Evolutionary conservation across 2,113 vertebrate genomes (phyloP).

Genomic region (Pyrgilauda ruficollis): DNA sequence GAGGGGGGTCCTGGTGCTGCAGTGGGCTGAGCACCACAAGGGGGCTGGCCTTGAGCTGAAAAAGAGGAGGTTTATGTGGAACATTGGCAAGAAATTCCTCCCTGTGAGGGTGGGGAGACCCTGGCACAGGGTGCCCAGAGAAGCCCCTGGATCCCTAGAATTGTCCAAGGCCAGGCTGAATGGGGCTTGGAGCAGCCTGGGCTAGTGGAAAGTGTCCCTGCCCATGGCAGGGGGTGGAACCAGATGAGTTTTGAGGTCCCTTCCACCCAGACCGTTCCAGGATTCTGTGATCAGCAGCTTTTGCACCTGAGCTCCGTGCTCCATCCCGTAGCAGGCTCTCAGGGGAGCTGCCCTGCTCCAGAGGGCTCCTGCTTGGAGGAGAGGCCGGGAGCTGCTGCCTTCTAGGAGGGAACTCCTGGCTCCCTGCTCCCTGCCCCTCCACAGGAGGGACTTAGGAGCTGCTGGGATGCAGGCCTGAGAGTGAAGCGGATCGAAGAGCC

Average conservation of each 20-base stretch:
- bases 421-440: background rate
- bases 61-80: background rate
- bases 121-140: background rate
- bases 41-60: background rate
- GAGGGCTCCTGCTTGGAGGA: background rate
- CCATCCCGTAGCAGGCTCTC: accelerated
- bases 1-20: background rate
- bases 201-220: accelerated
- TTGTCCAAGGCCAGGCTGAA: background rate
- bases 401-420: background rate
- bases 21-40: background rate
- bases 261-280: background rate
- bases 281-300: background rate
- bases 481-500: accelerated
- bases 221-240: background rate
- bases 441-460: accelerated
- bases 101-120: accelerated
- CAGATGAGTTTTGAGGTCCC: background rate
- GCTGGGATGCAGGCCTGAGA: background rate
- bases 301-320: accelerated
- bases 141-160: background rate
- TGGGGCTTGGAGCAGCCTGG: accelerated
- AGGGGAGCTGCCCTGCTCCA: background rate
- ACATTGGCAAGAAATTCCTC: background rate
- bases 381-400: background rate